Evolutionary conservation across 2,113 vertebrate species (phyloP).

Genomic region (Chamaetylas fuelleborni): DNA sequence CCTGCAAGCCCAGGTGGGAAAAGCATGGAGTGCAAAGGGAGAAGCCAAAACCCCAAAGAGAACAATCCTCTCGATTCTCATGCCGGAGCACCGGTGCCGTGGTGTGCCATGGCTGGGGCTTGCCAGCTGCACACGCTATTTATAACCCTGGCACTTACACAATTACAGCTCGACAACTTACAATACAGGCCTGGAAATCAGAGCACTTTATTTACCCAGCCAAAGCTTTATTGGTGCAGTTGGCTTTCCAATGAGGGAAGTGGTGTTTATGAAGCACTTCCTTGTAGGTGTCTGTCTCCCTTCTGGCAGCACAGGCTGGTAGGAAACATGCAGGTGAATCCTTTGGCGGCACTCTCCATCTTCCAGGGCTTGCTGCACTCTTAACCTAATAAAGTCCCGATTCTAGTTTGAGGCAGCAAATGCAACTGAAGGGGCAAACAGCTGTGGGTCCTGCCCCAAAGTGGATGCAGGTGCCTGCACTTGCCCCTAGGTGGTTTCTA

Average conservation of each 20-base stretch:
- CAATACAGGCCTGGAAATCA: neutral
- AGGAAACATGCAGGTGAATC: neutral
- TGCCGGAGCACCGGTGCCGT: neutral
- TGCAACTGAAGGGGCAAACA: neutral
- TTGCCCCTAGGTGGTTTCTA: neutral
- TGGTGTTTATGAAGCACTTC: neutral
- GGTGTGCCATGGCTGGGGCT: neutral
- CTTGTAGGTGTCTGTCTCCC: neutral
- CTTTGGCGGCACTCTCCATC: fast-evolving
- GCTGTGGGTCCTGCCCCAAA: neutral
- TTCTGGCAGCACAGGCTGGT: neutral
- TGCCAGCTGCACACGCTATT: neutral
- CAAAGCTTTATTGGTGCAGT: neutral
- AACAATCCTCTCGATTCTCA: neutral
- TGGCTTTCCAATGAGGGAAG: neutral
- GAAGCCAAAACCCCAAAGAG: neutral
- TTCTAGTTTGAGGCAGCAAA: neutral
- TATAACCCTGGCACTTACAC: neutral
- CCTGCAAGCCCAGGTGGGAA: neutral
- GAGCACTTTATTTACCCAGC: neutral
- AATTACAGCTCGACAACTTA: neutral
- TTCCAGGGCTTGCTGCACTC: neutral
- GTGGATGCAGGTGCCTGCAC: fast-evolving
- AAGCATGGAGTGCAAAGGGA: fast-evolving
- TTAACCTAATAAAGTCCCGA: neutral